Percentiles rank a stretch among this genome's conserved stretches.
phyloP scores from a whole-genome alignment of 2,113 vertebrate species.

The Pelmatolapia mariae region DNA sequence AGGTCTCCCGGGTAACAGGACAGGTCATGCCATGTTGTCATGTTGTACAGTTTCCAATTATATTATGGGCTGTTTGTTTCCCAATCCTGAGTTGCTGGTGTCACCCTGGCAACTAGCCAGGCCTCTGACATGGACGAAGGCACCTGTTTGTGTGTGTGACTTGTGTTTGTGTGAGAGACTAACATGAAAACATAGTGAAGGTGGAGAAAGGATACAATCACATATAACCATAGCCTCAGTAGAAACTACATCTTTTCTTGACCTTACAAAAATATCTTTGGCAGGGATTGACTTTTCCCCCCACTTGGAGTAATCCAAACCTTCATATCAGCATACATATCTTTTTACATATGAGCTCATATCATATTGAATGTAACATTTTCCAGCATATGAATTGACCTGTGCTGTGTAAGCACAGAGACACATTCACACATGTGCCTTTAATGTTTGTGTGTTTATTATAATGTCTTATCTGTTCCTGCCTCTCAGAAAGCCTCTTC shows the following conservation, averaged over 20 bases:
- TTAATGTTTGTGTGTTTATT: background rate
- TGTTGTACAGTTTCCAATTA: conserved; percentile 36
- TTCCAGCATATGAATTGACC: background rate
- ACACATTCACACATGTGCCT: background rate
- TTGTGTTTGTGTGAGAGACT: background rate
- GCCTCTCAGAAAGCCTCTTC: background rate
- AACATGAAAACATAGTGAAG: background rate
- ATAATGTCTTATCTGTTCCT: background rate
- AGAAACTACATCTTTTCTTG: background rate
- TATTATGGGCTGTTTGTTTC: conserved; percentile 41
- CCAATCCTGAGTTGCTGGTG: conserved; percentile 4
- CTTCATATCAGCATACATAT: background rate
- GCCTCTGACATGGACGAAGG: background rate
- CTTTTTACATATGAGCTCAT: background rate
- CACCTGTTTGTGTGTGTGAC: background rate
- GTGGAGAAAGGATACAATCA: background rate
- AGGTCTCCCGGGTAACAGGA: conserved; percentile 36
- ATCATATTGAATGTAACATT: background rate
- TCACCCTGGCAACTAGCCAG: conserved; percentile 52
- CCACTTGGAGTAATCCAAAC: background rate
- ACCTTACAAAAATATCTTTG: background rate
- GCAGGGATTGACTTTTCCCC: background rate
- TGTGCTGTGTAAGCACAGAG: background rate
- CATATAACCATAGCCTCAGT: background rate
- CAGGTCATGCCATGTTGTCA: conserved; percentile 19